Evolutionary conservation across 2,113 vertebrate genomes (phyloP).

Genomic region (Brachyistius frenatus): DNA sequence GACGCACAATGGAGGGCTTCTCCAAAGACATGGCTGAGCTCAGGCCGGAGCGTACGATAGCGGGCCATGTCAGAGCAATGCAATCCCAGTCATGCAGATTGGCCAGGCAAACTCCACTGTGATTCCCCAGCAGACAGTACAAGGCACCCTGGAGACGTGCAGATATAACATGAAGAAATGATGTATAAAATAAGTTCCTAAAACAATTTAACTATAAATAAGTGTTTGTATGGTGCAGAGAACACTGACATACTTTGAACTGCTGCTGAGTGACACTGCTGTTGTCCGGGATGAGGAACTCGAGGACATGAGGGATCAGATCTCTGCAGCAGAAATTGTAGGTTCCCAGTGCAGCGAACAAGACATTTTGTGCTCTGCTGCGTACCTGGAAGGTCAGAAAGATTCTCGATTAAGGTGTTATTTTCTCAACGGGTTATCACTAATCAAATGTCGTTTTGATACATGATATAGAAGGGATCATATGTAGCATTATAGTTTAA

Average conservation of each 20-base stretch:
- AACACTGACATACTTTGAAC: conserved; percentile 90
- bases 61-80: conserved; percentile 94
- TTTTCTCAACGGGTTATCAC: neutral
- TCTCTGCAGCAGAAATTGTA: conserved; percentile 98
- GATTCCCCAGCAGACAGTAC: conserved; percentile 97
- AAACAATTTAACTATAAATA: neutral
- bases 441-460: neutral
- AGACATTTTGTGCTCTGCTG: conserved; percentile 93
- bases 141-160: conserved; percentile 90
- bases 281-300: conserved; percentile 89
- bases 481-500: neutral
- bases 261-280: conserved; percentile 92
- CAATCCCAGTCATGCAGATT: conserved; percentile 98
- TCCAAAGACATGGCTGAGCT: conserved; percentile 97
- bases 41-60: conserved; percentile 93
- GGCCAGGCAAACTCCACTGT: conserved; percentile 92
- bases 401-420: neutral
- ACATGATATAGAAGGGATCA: neutral
- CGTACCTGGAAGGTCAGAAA: conserved; percentile 86
- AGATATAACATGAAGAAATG: conserved; percentile 2
- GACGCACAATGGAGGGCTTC: conserved; percentile 95
- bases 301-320: conserved; percentile 92
- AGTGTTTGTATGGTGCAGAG: neutral
- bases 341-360: conserved; percentile 94
- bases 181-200: neutral